These are phyloP conservation scores for Gandaritis pyraliata DNA, from an alignment of 2,888 invertebrate species.

Conservation along the genomic window DNA sequence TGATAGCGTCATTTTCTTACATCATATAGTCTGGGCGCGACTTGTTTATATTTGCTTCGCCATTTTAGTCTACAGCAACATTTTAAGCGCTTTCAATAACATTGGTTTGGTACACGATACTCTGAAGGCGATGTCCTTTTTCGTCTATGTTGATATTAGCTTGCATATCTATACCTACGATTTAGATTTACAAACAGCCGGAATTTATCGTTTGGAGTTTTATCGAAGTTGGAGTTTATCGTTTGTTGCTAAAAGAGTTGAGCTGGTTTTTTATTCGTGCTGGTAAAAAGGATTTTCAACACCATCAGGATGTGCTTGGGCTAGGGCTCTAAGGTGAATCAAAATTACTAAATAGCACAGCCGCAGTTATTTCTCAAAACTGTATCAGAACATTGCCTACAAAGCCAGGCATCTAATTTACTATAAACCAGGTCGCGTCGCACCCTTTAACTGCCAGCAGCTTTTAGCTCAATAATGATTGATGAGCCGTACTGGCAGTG, in stretches of 20 bases:
- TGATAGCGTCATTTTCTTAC: conserved; percentile 68
- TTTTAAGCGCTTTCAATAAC: conserved; percentile 39
- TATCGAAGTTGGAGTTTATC: too few species aligned
- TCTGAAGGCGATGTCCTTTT: conserved; percentile 29
- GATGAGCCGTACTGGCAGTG: too few species aligned
- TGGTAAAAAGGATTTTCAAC: too few species aligned
- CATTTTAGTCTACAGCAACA: conserved; percentile 52
- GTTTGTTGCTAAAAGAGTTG: background rate
- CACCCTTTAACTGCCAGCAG: conserved; percentile 49
- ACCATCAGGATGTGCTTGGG: too few species aligned
- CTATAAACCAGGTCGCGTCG: conserved; percentile 38
- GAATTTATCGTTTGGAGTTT: background rate
- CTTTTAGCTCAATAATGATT: conserved; percentile 66
- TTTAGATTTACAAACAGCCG: background rate
- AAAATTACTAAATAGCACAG: background rate
- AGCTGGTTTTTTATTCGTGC: too few species aligned
- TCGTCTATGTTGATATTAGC: conserved; percentile 3
- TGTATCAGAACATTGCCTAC: background rate
- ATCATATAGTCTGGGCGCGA: conserved; percentile 67
- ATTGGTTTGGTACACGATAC: conserved; percentile 18
- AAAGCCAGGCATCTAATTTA: conserved; percentile 3
- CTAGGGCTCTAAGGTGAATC: too few species aligned
- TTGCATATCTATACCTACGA: background rate
- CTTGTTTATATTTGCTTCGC: conserved; percentile 61
- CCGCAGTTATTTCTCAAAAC: conserved; percentile 1